Percentiles rank a stretch among this genome's conserved stretches.
These are phyloP conservation scores for Urocolius indicus DNA, from an alignment of 2,113 vertebrate species.

Conservation along the genomic window DNA sequence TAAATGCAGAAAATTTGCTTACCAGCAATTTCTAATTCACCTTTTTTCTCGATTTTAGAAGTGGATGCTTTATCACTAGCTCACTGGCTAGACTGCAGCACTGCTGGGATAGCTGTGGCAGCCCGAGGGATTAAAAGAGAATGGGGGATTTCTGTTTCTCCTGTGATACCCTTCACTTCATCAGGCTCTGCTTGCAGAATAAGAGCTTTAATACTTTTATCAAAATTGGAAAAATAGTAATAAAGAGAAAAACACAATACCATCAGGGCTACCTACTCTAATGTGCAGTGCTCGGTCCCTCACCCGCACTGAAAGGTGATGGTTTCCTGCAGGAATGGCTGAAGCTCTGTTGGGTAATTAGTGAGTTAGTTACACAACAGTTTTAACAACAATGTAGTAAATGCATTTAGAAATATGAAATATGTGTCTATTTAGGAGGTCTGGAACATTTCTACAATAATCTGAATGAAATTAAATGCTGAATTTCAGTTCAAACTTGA, in stretches of 20 bases:
- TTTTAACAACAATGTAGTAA: neutral
- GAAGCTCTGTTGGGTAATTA: neutral
- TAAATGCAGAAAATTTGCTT: neutral
- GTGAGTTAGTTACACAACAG: neutral
- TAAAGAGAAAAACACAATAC: neutral
- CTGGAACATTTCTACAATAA: conserved; percentile 8
- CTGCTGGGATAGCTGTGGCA: neutral
- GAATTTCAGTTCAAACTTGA: conserved; percentile 30
- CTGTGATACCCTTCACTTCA: neutral
- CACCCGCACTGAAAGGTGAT: neutral
- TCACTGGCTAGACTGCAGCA: neutral
- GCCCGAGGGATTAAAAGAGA: neutral
- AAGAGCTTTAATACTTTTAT: neutral
- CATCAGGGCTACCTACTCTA: neutral
- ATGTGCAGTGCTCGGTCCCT: neutral
- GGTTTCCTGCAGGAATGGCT: neutral
- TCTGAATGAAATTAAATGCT: neutral
- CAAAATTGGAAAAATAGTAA: neutral
- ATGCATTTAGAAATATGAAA: neutral
- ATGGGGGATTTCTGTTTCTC: neutral
- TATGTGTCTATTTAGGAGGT: neutral
- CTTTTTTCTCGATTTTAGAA: neutral
- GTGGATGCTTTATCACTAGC: neutral
- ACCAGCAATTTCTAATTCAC: neutral
- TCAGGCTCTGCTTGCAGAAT: neutral